Base-by-base conservation (phyloP, 1,140 invertebrate genomes). In the Stenopsyche tienmushanensis region DNA sequence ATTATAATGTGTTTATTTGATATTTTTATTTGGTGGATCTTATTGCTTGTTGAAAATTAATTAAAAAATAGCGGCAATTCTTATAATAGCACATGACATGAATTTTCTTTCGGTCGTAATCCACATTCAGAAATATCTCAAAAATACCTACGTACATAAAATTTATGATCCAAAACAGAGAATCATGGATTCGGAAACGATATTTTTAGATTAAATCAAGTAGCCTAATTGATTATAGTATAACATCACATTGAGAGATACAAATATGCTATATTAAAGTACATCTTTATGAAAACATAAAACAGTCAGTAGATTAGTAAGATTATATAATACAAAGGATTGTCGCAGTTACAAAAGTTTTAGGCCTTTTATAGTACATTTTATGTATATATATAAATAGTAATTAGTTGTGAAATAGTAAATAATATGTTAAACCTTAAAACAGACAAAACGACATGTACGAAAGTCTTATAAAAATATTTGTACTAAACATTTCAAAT, bases 261-360 rank as follows among this genome's bases (percentile, higher is more conserved):
- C 25, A 64, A 54, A 44, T 64, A 13, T 42, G 44, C 24, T 20
- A 49, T 62, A 66, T 29, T 50, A 29, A 58, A 23, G 41, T 66
- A 62, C 21, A 57, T 29, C 21, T 34, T 25, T 54, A 55, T 25
- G 53, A 57, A 57, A 34, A 57, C 25, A 15, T 41, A 64, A 26
- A 23, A 68, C 67, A 69, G 63, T 69, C 67, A 69, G 39, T 49
- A 62, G 67, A 50, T 65, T 54, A 53, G 50, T 57, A 66, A 59
- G 26, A 52, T 54, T 34, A 53, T 29, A 59, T 5, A 44, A 50
- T 66, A 62, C 34, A 62, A 47, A 66, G 50, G 69, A 70, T 70
- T 70, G 69, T 70, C 69, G 62, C 44, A 70, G 69, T 70, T 70
- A 65, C 69, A 65, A 64, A 59, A 39, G 41, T 70, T 70, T 67